phyloP scores from a whole-genome alignment of 2,797 vertebrate genomes.

The Emydoidea blandingii region DNA sequence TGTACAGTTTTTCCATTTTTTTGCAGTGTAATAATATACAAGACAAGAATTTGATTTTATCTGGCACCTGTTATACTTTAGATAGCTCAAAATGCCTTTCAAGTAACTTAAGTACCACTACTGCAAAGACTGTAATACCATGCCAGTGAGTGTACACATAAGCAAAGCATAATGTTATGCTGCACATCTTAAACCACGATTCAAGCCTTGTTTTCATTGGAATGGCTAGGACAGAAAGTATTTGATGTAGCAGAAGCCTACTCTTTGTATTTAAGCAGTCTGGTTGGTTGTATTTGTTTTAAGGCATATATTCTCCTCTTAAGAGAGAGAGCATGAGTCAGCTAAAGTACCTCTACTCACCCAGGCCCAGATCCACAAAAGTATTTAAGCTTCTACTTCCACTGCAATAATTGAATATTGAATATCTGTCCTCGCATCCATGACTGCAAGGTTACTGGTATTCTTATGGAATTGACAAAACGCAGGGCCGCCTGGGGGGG shows the following conservation, averaged over 20 bases:
- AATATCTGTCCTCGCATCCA: not conserved
- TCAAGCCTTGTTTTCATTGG: constrained; percentile 28
- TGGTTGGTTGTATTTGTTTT: not conserved
- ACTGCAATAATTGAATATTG: not conserved
- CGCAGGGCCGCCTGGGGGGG: too few species aligned
- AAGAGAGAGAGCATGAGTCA: not conserved
- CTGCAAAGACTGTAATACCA: not conserved
- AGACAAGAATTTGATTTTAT: not conserved
- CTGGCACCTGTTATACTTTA: not conserved
- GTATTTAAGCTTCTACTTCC: not conserved
- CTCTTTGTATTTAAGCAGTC: not conserved
- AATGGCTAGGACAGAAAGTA: constrained; percentile 18
- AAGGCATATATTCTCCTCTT: not conserved
- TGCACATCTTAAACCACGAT: not conserved
- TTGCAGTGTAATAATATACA: too few species aligned
- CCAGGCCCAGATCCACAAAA: not conserved
- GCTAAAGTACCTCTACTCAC: not conserved
- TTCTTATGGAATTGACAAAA: not conserved
- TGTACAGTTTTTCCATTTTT: not conserved
- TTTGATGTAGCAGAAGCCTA: constrained; percentile 31
- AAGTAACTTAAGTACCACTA: not conserved
- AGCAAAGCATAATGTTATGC: not conserved
- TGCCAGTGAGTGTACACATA: not conserved
- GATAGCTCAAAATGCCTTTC: not conserved
- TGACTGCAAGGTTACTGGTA: not conserved